Evolutionary conservation across 64 coral and sea anemone genomes (phyloP).

Genomic region (Montipora capricornis): DNA sequence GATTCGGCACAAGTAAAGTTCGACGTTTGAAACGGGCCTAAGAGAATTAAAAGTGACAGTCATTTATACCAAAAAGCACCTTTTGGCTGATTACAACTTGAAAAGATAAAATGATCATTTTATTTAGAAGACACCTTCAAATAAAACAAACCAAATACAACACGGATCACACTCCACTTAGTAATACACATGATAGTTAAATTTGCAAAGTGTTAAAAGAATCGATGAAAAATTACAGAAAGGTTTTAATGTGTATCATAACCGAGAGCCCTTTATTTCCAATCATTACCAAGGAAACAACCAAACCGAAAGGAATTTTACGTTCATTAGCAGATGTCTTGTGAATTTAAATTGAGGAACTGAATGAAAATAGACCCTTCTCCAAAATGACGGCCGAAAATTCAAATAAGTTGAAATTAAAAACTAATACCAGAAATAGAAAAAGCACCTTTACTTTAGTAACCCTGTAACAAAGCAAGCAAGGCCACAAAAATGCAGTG

Average conservation of each 20-base stretch:
- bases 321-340: too few species aligned
- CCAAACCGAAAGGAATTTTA: too few species aligned
- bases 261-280: neutral
- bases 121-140: neutral
- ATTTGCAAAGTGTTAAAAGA: neutral
- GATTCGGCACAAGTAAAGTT: too few species aligned
- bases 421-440: too few species aligned
- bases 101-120: neutral
- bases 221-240: neutral
- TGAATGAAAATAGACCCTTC: too few species aligned
- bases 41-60: neutral
- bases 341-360: too few species aligned
- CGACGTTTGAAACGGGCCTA: too few species aligned
- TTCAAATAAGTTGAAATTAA: too few species aligned
- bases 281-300: neutral
- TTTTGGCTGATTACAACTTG: neutral
- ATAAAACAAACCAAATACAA: neutral
- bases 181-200: neutral
- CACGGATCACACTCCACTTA: neutral
- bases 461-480: too few species aligned
- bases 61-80: constrained; percentile 30
- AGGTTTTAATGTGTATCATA: neutral
- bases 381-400: too few species aligned
- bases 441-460: too few species aligned
- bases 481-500: constrained; percentile 50